Evolutionary conservation across 2,113 vertebrate genomes (phyloP).

Genomic region (Caracal caracal): DNA sequence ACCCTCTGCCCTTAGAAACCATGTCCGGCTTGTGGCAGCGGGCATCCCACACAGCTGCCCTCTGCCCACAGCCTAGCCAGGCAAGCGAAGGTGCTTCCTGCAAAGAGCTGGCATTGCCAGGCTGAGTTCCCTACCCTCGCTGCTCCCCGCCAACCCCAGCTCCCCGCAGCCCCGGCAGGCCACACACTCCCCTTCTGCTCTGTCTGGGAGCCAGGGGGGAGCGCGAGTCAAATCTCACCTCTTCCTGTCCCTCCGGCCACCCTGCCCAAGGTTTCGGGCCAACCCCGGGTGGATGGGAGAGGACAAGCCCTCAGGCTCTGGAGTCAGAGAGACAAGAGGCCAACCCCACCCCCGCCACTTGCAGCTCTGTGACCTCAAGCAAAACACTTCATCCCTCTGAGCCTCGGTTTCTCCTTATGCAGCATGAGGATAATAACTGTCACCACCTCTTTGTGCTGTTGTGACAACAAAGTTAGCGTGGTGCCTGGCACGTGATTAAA

Average conservation of each 20-base stretch:
- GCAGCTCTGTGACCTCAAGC: background rate
- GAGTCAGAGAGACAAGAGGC: background rate
- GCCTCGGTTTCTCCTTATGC: background rate
- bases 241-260: background rate
- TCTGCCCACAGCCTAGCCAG: constrained; percentile 63
- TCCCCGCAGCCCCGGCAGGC: background rate
- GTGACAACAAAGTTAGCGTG: background rate
- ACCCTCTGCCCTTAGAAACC: constrained; percentile 74
- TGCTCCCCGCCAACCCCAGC: background rate
- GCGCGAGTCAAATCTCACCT: background rate
- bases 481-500: background rate
- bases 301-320: background rate
- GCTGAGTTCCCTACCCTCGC: background rate
- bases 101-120: constrained; percentile 38
- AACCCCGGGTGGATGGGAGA: accelerated
- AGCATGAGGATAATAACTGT: background rate
- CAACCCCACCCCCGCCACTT: too few relatives aligned
- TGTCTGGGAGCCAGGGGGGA: background rate
- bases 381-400: background rate
- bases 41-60: constrained; percentile 36
- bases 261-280: background rate
- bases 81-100: constrained; percentile 74
- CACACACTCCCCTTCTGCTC: background rate
- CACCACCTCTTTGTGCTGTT: background rate
- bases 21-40: constrained; percentile 51